Evolutionary conservation across 1,140 invertebrate genomes (phyloP).

Genomic region (Diachasmimorpha longicaudata): DNA sequence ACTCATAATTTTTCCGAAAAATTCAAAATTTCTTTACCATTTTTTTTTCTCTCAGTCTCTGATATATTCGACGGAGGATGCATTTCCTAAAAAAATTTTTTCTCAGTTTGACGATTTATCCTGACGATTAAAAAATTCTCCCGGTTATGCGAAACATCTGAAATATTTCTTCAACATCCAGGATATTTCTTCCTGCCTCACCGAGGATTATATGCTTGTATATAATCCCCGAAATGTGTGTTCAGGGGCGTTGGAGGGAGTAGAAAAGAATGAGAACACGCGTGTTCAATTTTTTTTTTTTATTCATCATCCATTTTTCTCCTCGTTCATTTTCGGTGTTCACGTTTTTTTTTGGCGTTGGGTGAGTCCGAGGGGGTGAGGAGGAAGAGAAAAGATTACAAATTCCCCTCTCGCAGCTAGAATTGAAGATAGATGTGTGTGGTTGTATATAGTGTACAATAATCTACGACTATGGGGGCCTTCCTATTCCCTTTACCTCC

Average conservation of each 20-base stretch:
- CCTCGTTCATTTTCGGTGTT: constrained; percentile 3
- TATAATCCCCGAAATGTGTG: constrained; percentile 11
- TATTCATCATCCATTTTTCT: not conserved
- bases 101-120: not conserved
- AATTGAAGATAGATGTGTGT: constrained; percentile 8
- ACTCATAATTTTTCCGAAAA: too few species aligned
- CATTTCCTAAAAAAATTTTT: not conserved
- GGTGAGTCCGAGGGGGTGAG: not conserved
- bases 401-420: not conserved
- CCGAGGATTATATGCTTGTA: constrained; percentile 18
- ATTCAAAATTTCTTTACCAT: too few species aligned
- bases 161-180: not conserved
- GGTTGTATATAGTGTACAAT: constrained; percentile 3
- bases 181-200: constrained; percentile 2
- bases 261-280: not conserved
- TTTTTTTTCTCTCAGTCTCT: too few species aligned
- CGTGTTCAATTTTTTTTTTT: constrained; percentile 4
- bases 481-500: not conserved
- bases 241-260: not conserved
- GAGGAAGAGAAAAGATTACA: not conserved
- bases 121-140: not conserved
- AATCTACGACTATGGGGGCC: not conserved
- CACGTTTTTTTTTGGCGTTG: not conserved
- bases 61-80: too few species aligned
- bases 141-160: not conserved